Conservation (phyloP, 2,797 vertebrate genomes). For the Neostethus bicornis region DNA sequence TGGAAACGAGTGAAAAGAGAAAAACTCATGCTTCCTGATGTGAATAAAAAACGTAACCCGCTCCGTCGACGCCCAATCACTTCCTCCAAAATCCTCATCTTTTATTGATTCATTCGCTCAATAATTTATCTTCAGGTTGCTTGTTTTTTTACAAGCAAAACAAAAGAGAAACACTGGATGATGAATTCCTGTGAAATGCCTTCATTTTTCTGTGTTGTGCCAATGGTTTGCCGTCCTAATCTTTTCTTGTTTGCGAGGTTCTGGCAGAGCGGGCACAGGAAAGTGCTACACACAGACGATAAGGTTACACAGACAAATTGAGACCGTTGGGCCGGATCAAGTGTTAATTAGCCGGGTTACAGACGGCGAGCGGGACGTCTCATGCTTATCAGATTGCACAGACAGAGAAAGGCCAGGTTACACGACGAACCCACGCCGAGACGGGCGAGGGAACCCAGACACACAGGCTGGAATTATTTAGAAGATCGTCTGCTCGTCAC, state of each 20-base stretch:
- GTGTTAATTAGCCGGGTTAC: constrained; percentile 70
- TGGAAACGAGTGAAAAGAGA: constrained; percentile 40
- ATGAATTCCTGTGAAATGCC: not conserved
- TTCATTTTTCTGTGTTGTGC: not conserved
- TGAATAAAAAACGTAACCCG: no score
- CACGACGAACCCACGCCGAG: constrained; percentile 37
- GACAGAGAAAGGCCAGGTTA: constrained; percentile 59
- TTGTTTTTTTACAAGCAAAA: not conserved
- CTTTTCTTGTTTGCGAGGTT: constrained; percentile 9
- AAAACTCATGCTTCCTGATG: constrained; percentile 9
- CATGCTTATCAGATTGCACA: constrained; percentile 68
- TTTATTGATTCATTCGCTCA: not conserved
- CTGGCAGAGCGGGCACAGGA: constrained; percentile 4
- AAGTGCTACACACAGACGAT: constrained; percentile 38
- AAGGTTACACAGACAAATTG: constrained; percentile 66
- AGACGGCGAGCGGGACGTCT: constrained; percentile 49
- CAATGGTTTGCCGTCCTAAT: constrained; percentile 15
- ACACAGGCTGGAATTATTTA: constrained; percentile 70
- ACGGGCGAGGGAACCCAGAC: constrained; percentile 63
- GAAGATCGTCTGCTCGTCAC: no score
- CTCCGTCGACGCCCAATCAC: no score
- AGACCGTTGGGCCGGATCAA: constrained; percentile 65
- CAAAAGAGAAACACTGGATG: constrained; percentile 1
- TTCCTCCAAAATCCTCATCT: not conserved
- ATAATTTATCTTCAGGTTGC: not conserved